phyloP scores from a whole-genome alignment of 1,140 invertebrate species.

The Pseudomyrmex gracilis region DNA sequence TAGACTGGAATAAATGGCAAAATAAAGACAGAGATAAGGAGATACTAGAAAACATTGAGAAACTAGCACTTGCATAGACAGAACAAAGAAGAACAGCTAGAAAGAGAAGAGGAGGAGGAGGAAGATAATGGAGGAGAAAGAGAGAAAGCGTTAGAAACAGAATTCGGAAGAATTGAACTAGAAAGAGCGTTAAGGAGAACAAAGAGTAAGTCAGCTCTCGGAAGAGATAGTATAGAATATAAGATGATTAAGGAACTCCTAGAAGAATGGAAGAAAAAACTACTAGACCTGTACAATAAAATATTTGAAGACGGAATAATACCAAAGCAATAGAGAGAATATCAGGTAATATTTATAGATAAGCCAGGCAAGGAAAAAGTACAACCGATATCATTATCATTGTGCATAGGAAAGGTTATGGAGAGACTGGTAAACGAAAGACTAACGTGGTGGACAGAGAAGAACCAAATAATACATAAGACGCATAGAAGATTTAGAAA shows the following conservation, averaged over 20 bases:
- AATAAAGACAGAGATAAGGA: not conserved
- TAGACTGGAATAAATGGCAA: not conserved
- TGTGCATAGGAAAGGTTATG: not conserved
- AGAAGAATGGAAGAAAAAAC: not conserved
- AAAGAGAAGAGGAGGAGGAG: not conserved
- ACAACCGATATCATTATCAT: not conserved
- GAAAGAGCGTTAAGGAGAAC: not conserved
- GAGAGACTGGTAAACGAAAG: constrained; percentile 2
- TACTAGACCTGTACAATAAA: not conserved
- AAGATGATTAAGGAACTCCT: not conserved
- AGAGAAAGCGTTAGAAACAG: not conserved
- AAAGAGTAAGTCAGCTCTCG: not conserved
- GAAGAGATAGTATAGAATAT: not conserved
- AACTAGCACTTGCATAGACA: too few species aligned
- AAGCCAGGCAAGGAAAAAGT: not conserved
- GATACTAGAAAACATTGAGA: not conserved
- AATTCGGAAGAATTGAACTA: not conserved
- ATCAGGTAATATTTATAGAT: not conserved
- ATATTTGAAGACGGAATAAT: not conserved
- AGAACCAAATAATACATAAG: not conserved
- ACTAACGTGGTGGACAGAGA: not conserved
- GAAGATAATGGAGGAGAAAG: not conserved
- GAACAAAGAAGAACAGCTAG: too few species aligned
- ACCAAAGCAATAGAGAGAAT: not conserved
- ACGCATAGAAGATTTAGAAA: not conserved